phyloP scores from a whole-genome alignment of 1,140 invertebrate genomes.

The Sminthurides bifidus region DNA sequence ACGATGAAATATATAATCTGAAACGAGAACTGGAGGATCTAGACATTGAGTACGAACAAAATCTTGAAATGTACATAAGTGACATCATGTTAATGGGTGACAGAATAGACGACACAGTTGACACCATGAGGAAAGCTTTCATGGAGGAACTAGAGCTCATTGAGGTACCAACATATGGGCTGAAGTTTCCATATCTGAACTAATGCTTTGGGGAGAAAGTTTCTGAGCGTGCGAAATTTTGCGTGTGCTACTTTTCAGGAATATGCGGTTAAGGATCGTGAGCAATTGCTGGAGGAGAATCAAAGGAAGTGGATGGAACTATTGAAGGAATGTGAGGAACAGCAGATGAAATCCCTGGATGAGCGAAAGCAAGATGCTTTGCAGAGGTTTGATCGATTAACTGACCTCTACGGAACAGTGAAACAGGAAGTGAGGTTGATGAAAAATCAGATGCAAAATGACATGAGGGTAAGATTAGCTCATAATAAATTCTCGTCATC shows the following conservation, averaged over 20 bases:
- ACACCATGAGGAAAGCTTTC: conserved; percentile 20
- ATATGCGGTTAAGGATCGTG: conserved; percentile 18
- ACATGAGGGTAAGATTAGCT: conserved; percentile 14
- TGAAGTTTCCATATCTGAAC: not conserved
- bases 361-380: conserved; percentile 17
- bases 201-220: not conserved
- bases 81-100: conserved; percentile 31
- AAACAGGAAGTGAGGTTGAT: conserved; percentile 18
- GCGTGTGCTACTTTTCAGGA: conserved; percentile 8
- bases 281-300: conserved; percentile 23
- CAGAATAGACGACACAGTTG: conserved; percentile 28
- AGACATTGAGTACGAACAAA: conserved; percentile 26
- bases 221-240: not conserved
- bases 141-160: conserved; percentile 23
- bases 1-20: conserved; percentile 19
- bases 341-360: conserved; percentile 17
- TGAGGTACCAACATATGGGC: conserved; percentile 11
- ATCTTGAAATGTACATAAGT: conserved; percentile 28
- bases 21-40: conserved; percentile 20
- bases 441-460: conserved; percentile 21
- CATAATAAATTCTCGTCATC: not conserved
- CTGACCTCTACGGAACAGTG: conserved; percentile 9
- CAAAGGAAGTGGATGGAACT: conserved; percentile 25
- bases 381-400: conserved; percentile 16
- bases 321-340: conserved; percentile 15